These are phyloP conservation scores for Megaptera novaeangliae DNA, from an alignment of 2,113 vertebrate genomes.

Conservation along the genomic window DNA sequence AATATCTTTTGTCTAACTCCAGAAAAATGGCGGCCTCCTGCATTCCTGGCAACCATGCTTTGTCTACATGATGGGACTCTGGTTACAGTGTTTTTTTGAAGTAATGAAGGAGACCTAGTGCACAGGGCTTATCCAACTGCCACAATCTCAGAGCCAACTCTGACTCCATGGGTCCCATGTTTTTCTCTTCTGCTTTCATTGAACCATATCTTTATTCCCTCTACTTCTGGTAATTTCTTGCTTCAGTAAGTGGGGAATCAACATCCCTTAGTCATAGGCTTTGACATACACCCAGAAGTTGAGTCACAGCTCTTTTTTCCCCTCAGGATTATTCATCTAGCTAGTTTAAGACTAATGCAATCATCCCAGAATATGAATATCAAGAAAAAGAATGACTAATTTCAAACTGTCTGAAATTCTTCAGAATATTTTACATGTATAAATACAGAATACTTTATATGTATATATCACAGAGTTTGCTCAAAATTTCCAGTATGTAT, in stretches of 20 bases:
- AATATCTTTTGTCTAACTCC: background rate
- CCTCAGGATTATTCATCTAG: background rate
- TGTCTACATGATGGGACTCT: background rate
- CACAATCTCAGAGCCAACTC: background rate
- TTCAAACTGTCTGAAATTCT: conserved; percentile 21
- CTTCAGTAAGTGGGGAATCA: background rate
- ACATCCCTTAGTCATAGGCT: background rate
- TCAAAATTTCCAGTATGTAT: background rate
- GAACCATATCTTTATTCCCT: background rate
- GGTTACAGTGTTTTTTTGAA: background rate
- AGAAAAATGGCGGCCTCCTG: background rate
- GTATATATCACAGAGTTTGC: background rate
- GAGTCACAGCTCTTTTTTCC: background rate
- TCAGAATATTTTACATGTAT: background rate
- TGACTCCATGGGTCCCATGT: background rate
- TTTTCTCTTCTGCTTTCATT: background rate
- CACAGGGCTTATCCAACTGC: background rate
- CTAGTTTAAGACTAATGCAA: background rate
- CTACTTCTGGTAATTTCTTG: background rate
- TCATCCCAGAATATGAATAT: background rate
- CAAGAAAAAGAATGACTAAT: background rate
- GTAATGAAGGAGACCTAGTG: background rate
- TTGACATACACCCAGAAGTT: background rate
- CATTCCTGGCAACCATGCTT: background rate
- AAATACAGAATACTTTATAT: background rate